Percentiles rank a stretch among this genome's conserved stretches.
Evolutionary conservation across 2,797 vertebrate genomes (phyloP).

Genomic region (Hypotaenidia philippensis): DNA sequence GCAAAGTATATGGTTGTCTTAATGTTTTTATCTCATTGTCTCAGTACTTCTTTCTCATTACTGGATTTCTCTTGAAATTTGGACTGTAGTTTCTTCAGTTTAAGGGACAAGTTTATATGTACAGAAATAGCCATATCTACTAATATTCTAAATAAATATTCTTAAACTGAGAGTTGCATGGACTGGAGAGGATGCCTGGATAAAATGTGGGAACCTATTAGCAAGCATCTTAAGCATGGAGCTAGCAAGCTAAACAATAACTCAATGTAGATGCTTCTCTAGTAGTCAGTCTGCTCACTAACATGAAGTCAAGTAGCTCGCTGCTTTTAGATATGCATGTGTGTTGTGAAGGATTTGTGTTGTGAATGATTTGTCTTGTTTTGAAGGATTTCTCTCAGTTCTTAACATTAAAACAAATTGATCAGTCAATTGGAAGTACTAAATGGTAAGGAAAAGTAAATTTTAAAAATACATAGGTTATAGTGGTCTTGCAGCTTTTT

Average conservation of each 20-base stretch:
- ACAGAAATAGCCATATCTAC: neutral
- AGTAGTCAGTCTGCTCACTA: neutral
- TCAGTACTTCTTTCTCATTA: neutral
- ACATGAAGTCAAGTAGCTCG: neutral
- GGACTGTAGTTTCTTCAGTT: neutral
- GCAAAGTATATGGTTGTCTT: neutral
- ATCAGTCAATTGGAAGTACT: neutral
- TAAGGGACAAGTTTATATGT: neutral
- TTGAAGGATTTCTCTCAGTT: neutral
- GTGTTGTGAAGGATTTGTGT: neutral
- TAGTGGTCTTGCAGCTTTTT: neutral
- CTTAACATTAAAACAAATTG: neutral
- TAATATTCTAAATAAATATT: neutral
- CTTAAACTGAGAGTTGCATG: neutral
- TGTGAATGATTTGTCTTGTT: neutral
- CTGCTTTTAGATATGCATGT: neutral
- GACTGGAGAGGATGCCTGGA: neutral
- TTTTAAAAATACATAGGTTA: neutral
- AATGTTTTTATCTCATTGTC: neutral
- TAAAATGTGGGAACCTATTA: neutral
- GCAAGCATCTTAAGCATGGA: accelerated
- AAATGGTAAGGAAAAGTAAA: neutral
- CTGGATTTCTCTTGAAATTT: neutral
- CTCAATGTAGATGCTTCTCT: neutral
- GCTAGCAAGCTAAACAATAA: neutral